Percentiles rank a stretch among this genome's conserved stretches.
Evolutionary conservation across 30 jellyfish, hydroid and myxozoan genomes (phyloP).

Genomic region (Cassiopea andromeda): DNA sequence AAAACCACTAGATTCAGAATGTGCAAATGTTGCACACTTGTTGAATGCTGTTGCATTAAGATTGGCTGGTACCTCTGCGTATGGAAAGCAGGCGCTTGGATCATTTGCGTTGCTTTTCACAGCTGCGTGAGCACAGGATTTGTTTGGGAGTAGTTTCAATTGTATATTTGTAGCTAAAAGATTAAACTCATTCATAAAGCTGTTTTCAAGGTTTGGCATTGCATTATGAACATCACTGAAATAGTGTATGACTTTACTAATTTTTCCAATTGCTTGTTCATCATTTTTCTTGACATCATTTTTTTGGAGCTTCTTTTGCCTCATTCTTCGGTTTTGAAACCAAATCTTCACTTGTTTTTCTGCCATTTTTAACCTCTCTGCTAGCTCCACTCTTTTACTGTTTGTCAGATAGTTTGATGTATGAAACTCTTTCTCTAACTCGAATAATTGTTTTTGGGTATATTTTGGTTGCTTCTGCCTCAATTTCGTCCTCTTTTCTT

Average conservation of each 20-base stretch:
- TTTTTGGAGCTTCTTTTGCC: constrained; percentile 37
- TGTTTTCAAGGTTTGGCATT: not conserved
- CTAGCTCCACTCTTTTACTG: constrained; percentile 56
- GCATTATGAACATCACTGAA: constrained; percentile 37
- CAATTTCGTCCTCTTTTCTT: not conserved
- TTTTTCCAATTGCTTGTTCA: constrained; percentile 1
- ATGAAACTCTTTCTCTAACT: constrained; percentile 74
- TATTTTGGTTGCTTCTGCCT: constrained; percentile 59
- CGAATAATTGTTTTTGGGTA: constrained; percentile 68
- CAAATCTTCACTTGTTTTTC: constrained; percentile 67
- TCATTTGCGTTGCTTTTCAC: constrained; percentile 25
- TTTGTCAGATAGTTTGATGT: constrained; percentile 56
- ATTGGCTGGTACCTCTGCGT: constrained; percentile 36
- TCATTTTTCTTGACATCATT: not conserved
- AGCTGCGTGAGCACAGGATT: not conserved
- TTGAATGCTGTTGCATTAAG: constrained; percentile 5
- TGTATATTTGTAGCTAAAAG: constrained; percentile 17
- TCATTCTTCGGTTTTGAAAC: constrained; percentile 78
- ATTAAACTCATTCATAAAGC: constrained; percentile 4
- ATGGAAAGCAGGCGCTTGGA: constrained; percentile 66
- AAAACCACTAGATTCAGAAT: constrained; percentile 57
- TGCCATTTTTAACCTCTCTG: constrained; percentile 31
- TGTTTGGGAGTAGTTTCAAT: constrained; percentile 42
- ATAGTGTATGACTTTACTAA: constrained; percentile 52
- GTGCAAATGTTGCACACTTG: constrained; percentile 19